Evolutionary conservation across 2,888 invertebrate genomes (phyloP).

Genomic region (Chironomus riparius): DNA sequence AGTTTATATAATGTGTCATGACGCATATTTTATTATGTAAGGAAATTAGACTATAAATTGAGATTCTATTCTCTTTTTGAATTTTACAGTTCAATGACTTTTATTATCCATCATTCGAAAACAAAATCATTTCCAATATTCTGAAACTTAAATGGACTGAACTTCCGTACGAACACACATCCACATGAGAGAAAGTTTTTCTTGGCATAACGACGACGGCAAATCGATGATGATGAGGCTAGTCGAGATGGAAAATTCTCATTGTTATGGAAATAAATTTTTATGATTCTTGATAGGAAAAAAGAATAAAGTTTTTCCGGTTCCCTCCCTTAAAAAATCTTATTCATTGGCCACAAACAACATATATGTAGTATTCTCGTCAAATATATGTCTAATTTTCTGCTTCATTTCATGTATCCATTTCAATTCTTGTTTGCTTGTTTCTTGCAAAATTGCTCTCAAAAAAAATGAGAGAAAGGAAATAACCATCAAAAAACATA

Average conservation of each 20-base stretch:
- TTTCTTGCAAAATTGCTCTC: not conserved
- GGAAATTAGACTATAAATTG: not conserved
- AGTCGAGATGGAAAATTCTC: not conserved
- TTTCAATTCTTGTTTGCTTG: not conserved
- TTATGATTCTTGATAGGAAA: not conserved
- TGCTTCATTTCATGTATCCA: not conserved
- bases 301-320: not conserved
- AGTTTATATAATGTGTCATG: too few species aligned
- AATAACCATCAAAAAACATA: not conserved
- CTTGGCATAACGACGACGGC: too few species aligned
- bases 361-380: not conserved
- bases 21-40: not conserved
- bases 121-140: not conserved
- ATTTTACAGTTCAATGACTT: conserved; percentile 12
- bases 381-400: conserved; percentile 14
- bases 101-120: not conserved
- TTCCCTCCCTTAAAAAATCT: not conserved
- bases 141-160: conserved; percentile 20
- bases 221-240: too few species aligned
- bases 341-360: not conserved
- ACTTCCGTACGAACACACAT: not conserved
- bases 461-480: not conserved
- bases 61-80: not conserved
- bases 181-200: not conserved
- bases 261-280: conserved; percentile 3